Evolutionary conservation across 1,140 invertebrate species (phyloP).

Genomic region (Tyrophagus putrescentiae): DNA sequence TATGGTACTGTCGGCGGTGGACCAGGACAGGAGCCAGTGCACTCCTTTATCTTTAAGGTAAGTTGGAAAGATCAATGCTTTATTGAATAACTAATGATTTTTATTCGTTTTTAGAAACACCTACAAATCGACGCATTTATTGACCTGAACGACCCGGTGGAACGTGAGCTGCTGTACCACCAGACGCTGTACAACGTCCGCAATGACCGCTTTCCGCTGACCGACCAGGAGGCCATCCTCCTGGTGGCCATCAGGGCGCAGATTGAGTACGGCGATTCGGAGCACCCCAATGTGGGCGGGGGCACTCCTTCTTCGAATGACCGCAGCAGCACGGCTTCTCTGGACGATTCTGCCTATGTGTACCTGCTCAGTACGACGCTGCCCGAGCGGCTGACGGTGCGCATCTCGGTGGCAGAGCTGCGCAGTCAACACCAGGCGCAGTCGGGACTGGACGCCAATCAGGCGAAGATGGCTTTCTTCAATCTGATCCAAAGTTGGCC

Average conservation of each 20-base stretch:
- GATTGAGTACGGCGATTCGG: conserved; percentile 70
- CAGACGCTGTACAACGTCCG: conserved; percentile 77
- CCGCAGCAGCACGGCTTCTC: background rate
- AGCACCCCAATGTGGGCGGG: conserved; percentile 29
- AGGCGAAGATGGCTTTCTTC: conserved; percentile 81
- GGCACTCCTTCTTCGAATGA: no score
- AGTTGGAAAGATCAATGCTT: conserved; percentile 5
- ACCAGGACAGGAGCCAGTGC: conserved; percentile 20
- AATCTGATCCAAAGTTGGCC: conserved; percentile 86
- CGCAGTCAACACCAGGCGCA: conserved; percentile 71
- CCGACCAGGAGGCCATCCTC: conserved; percentile 85
- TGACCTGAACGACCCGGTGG: conserved; percentile 67
- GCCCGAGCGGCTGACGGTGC: conserved; percentile 56
- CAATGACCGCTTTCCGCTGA: conserved; percentile 74
- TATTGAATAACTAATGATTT: no score
- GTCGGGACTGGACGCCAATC: conserved; percentile 60
- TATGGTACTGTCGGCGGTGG: background rate
- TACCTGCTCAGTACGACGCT: conserved; percentile 61
- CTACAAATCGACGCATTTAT: conserved; percentile 72
- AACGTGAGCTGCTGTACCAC: conserved; percentile 89
- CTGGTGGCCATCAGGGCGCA: conserved; percentile 82
- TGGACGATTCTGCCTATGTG: conserved; percentile 33
- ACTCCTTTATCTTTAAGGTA: conserved; percentile 38
- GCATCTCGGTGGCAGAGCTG: conserved; percentile 57
- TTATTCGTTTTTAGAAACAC: conserved; percentile 86